Base-by-base conservation (phyloP, 2,888 invertebrate genomes). In the Hirtodrosophila alboralis region DNA sequence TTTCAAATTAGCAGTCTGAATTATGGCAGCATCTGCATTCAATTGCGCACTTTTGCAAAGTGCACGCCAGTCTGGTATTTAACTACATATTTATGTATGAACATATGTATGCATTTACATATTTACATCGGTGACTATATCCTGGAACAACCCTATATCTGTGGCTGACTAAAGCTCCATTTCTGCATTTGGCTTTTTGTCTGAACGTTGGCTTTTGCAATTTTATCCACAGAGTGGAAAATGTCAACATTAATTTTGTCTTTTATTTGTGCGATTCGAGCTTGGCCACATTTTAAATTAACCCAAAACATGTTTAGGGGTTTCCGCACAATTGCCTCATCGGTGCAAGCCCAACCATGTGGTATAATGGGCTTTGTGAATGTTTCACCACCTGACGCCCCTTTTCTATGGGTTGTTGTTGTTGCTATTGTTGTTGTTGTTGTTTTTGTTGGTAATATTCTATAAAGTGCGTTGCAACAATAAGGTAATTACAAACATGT, bases 231-330 rank as follows among this genome's bases (percentile, higher is more conserved):
- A 68, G 83, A 77, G 84, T 80, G 84, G 86, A 84, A 86, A 84
- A 87, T 85, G 79, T 83, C 86, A 87, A 87, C 88, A 87, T 88
- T 88, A 87, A 89, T 89, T 88, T 86, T 77, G 88, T 75, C 84
- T 86, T 86, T 88, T 87, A 86, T 84, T 77, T 81, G 69, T 72
- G 83, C 78, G 80, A 84, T 74, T 78, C 75, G 71, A 58, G 71
- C 79, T 58, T 53, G 83, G 84, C 85, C 89, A 73, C 87, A 88
- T 86, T 88, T 88, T 84, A 88, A 88, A 88, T 88, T 88, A 88
- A 88, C 87, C 81, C 78, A 72, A 87, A 88, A 88, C 87, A 88
- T 87, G 88, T 87, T 87, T 87, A 88, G 87, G 87, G 88, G 88
- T 87, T 88, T 86, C 88, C 84, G 72, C 84, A 81, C 79, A 84